Evolutionary conservation across 2,888 invertebrate species (phyloP), one percentile per base, ranked within the genome.

Genomic region (Rambutsinella grinnellia): DNA sequence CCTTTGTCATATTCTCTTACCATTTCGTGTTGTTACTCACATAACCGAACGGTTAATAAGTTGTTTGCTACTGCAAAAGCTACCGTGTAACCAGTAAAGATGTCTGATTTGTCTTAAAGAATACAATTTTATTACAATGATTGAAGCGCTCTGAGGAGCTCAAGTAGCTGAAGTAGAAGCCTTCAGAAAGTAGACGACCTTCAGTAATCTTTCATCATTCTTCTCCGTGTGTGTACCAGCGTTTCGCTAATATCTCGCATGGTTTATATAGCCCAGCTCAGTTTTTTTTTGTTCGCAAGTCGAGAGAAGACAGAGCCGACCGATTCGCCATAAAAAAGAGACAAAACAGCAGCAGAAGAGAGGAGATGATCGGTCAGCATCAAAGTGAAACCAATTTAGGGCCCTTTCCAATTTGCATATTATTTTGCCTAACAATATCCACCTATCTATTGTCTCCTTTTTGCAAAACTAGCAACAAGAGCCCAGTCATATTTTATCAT

Each of bases 341-440:
- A 36, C 36, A 36, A 36, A 36, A 36, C 36, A 36, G 36, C 36
- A 36, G 36, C 36, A 36, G 36, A n/a, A n/a, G n/a, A n/a, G n/a
- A n/a, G n/a, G n/a, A n/a, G n/a, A n/a, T n/a, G 67, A 78, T 78
- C 81, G 81, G 81, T 76, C 72, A 63, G 76, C 78, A 79, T 81
- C 78, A 81, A 81, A 81, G 81, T 78, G 76, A 81, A 81, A 78
- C 81, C 79, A 81, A 79, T 79, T 81, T 76, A 77, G 77, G 78
- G 65, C 74, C 74, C 74, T 74, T 74, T 78, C 74, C 76, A 78
- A 81, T 81, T 81, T 81, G 80, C 80, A 80, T 80, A 78, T 77
- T 80, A 76, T 79, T 79, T 78, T 36, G 36, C 36, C 36, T 13
- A 36, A 36, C 36, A 8, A 36, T 36, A 36, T 13, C 13, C n/a